Conservation (phyloP, 2,797 vertebrate species). For the Lutjanus argentimaculatus region DNA sequence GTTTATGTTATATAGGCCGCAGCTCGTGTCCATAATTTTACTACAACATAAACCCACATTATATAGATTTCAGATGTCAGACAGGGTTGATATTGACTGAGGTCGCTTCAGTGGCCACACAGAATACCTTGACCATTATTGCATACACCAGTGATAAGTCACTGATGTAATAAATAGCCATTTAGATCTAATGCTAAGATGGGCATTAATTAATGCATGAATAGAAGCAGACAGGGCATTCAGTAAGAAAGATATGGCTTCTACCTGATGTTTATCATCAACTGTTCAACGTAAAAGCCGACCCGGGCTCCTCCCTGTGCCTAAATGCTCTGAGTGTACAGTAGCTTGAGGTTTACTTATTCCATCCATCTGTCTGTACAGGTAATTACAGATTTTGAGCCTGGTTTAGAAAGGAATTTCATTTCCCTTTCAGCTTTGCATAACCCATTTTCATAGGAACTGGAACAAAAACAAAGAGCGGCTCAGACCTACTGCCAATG, state of each 20-base stretch:
- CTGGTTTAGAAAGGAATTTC: slow-evolving; percentile 53
- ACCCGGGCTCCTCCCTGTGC: slow-evolving; percentile 17
- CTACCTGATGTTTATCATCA: slow-evolving; percentile 35
- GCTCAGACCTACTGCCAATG: slow-evolving; percentile 47
- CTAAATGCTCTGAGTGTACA: slow-evolving; percentile 31
- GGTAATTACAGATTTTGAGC: slow-evolving; percentile 64
- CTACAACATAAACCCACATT: slow-evolving; percentile 39
- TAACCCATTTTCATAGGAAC: slow-evolving; percentile 65
- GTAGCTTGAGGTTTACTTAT: slow-evolving; percentile 40
- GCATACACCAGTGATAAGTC: slow-evolving; percentile 55
- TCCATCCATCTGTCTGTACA: slow-evolving; percentile 54
- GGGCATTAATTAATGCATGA: slow-evolving; percentile 43
- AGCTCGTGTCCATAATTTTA: slow-evolving; percentile 55
- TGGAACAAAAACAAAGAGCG: slow-evolving; percentile 69
- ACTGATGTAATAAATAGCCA: slow-evolving; percentile 73
- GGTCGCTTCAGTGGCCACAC: slow-evolving; percentile 51
- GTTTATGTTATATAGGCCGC: slow-evolving; percentile 41
- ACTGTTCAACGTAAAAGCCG: slow-evolving; percentile 50
- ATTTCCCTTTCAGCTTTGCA: slow-evolving; percentile 60
- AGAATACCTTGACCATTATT: slow-evolving; percentile 42
- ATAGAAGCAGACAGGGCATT: slow-evolving; percentile 29
- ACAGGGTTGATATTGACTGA: slow-evolving; percentile 56
- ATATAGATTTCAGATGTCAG: slow-evolving; percentile 61
- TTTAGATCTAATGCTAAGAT: slow-evolving; percentile 55
- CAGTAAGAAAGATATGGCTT: slow-evolving; percentile 41